These are phyloP conservation scores for Paraescarpia echinospica DNA, from an alignment of 1,140 invertebrate genomes.

Conservation along the genomic window DNA sequence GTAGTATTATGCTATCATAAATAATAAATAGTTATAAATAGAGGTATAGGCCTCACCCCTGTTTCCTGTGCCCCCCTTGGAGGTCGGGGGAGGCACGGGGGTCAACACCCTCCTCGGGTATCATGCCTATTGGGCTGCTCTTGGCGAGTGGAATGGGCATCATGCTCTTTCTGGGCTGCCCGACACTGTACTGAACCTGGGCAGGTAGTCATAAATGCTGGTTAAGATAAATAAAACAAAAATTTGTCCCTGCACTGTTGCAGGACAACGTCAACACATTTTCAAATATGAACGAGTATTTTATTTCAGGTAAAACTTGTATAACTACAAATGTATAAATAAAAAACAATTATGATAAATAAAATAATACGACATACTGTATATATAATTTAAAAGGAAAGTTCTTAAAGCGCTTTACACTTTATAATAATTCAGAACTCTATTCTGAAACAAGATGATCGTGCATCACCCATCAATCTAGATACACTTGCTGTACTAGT, in stretches of 20 bases:
- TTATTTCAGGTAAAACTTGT: neutral
- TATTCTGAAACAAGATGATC: too few species aligned
- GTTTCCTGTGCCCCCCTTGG: neutral
- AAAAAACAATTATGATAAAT: too few species aligned
- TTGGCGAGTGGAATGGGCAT: slow-evolving; percentile 6
- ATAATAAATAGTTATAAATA: too few species aligned
- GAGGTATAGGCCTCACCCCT: neutral
- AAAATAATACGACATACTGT: too few species aligned
- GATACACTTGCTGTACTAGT: too few species aligned
- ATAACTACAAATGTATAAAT: too few species aligned
- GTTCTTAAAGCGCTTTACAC: too few species aligned
- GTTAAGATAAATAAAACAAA: neutral
- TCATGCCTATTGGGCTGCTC: slow-evolving; percentile 10
- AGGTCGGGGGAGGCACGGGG: slow-evolving; percentile 4
- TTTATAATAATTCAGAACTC: too few species aligned
- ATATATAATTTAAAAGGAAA: too few species aligned
- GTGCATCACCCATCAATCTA: too few species aligned
- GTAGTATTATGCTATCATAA: too few species aligned
- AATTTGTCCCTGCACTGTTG: neutral
- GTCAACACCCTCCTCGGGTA: slow-evolving; percentile 2
- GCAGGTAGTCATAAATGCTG: neutral
- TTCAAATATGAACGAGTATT: neutral
- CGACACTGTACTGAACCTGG: neutral
- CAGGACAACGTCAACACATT: neutral
- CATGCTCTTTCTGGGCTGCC: slow-evolving; percentile 9